These are phyloP conservation scores for Pocillopora verrucosa DNA, from an alignment of 64 coral and sea anemone species.

Conservation along the genomic window DNA sequence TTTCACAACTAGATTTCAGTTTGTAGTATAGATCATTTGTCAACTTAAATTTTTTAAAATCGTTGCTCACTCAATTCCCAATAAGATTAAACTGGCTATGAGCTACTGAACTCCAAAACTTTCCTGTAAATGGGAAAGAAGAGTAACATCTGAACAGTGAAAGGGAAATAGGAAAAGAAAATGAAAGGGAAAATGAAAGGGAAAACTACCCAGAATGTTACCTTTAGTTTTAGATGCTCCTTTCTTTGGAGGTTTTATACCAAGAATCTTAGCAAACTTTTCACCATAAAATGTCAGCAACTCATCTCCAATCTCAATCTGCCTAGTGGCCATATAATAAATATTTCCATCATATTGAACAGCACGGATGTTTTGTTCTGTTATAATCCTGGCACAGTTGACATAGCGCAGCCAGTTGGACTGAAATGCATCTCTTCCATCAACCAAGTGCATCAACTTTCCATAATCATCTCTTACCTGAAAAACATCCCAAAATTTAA, in stretches of 20 bases:
- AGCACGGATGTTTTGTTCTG: slow-evolving; percentile 82
- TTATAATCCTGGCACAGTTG: slow-evolving; percentile 45
- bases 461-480: slow-evolving; percentile 97
- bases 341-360: slow-evolving; percentile 98
- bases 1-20: no score
- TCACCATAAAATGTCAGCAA: slow-evolving; percentile 79
- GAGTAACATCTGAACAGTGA: not conserved
- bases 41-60: no score
- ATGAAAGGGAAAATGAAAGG: not conserved
- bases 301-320: slow-evolving; percentile 81
- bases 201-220: not conserved
- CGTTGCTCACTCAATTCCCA: no score
- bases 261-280: slow-evolving; percentile 76
- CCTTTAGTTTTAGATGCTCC: slow-evolving; percentile 25
- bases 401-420: slow-evolving; percentile 98
- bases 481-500: not conserved
- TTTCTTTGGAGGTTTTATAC: slow-evolving; percentile 64
- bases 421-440: slow-evolving; percentile 87
- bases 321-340: slow-evolving; percentile 92
- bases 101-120: no score
- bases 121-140: no score
- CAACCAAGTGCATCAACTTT: slow-evolving; percentile 74
- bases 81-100: no score
- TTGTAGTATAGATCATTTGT: no score
- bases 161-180: not conserved